Base-by-base conservation (phyloP, 2,113 vertebrate species). In the Ranitomeya variabilis region DNA sequence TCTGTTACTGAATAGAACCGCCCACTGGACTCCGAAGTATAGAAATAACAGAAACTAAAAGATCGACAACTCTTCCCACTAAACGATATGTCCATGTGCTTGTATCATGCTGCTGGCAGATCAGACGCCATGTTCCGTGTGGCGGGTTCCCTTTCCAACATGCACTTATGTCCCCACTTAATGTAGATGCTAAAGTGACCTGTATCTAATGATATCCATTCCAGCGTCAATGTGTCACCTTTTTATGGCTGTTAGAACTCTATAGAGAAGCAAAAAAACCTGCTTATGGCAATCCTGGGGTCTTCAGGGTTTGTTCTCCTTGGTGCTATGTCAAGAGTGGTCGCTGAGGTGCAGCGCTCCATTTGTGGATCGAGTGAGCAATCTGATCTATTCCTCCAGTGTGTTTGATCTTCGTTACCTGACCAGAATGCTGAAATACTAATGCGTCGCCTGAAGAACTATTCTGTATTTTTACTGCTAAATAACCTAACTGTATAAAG, bases 321-420 rank as follows among this genome's bases (percentile, higher is more conserved):
- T 37, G 83, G 83, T 85, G 69, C 83, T 85, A 59, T 69, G 52
- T 76, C 69, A 60, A 45, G 54, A 18, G 23, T 85, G 55, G 83
- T 23, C 83, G 45, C 19, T 74, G 83, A 59, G 11, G 71, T 19
- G 78, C 78, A 31, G 14, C 59, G 51, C 71, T 60, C 66, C 23
- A 55, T 73, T 54, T 85, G 71, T 55, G 55, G 83, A 85, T 76
- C 67, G 76, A 85, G 76, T 76, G 83, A 73, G 67, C 52, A 23
- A 26, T 26, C 6, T 7, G 83, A 23, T 31, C 15, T 85, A n/a
- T 85, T 69, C 83, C 52, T 85, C 19, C 54, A 31, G 6, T 59
- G 83, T 60, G 67, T 85, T 74, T 73, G 11, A 18, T 15, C n/a
- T 9, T 57, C 59, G 52, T 69, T 26, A 59, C 21, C 37, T 31